phyloP scores from a whole-genome alignment of 1,140 invertebrate genomes.

The Littorina saxatilis region DNA sequence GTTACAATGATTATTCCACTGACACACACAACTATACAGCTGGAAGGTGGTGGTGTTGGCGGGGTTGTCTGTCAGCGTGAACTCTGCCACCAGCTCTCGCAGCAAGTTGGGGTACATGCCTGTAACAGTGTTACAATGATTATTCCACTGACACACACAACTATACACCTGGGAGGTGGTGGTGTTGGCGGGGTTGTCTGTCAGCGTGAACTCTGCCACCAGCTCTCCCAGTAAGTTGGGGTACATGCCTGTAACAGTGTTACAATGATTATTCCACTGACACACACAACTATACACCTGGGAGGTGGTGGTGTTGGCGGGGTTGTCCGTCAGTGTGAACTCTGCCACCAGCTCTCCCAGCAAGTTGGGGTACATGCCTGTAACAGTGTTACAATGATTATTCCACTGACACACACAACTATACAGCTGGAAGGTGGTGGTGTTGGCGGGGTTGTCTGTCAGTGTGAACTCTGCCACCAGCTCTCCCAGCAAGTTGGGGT shows the following conservation, averaged over 20 bases:
- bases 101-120: conserved; percentile 75
- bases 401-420: no score
- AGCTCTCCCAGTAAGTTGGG: conserved; percentile 81
- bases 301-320: conserved; percentile 95
- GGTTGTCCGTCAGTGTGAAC: conserved; percentile 96
- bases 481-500: no score
- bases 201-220: conserved; percentile 97
- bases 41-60: conserved; percentile 96
- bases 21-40: no score
- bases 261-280: no score
- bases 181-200: conserved; percentile 95
- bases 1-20: no score
- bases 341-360: conserved; percentile 93
- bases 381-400: no score
- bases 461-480: no score
- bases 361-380: conserved; percentile 74
- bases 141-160: no score
- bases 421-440: no score
- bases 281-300: conserved; percentile 84
- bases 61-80: conserved; percentile 95
- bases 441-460: no score
- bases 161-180: conserved; percentile 92
- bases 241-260: conserved; percentile 70
- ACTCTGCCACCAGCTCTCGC: conserved; percentile 94
- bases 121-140: no score